Evolutionary conservation across 1,140 invertebrate genomes (phyloP), one percentile per base, ranked within the genome.

Genomic region (Drosophila cardini): DNA sequence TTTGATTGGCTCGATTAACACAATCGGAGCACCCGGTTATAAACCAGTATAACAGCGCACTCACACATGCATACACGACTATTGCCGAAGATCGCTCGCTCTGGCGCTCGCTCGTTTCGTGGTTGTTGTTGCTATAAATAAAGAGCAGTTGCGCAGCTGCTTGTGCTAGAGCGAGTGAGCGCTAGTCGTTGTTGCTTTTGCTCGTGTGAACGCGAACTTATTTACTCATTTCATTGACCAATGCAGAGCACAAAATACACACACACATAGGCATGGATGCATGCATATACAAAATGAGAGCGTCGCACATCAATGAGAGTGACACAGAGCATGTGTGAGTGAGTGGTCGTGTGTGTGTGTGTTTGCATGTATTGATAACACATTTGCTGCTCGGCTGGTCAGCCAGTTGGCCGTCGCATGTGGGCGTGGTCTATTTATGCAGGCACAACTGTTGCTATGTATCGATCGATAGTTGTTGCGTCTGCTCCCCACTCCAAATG

Each of bases 1-100:
- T 91, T 91, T 91, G 89, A 91, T 91, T 91, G 89, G 89, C 89
- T 91, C 84, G 89, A 91, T 91, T 91, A 89, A 89, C 90, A 83
- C 89, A 91, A 91, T 91, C 89, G 84, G 89, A 90, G 80, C 89
- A 91, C 78, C 89, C 38, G 64, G 89, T 91, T 89, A 82, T 78
- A 85, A 77, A 89, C 78, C 82, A 82, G 77, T 81, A 86, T 82
- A 70, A 60, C 65, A 61, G 55, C 72, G 75, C 78, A 63, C 74
- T 62, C 60, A 75, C 79, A 58, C 53, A 30, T 43, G 26, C 62
- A 43, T 43, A 62, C 55, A 52, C 74, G 16, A 40, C 69, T 21
- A 15, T 57, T 13, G 30, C 52, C 36, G 38, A 68, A 57, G 63
- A 68, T 57, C 63, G 70, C 63, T 68, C 61, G 74, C 36, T 56